These are phyloP conservation scores for Malacoctenus gilli DNA, from an alignment of 2,797 vertebrate genomes.

Conservation along the genomic window DNA sequence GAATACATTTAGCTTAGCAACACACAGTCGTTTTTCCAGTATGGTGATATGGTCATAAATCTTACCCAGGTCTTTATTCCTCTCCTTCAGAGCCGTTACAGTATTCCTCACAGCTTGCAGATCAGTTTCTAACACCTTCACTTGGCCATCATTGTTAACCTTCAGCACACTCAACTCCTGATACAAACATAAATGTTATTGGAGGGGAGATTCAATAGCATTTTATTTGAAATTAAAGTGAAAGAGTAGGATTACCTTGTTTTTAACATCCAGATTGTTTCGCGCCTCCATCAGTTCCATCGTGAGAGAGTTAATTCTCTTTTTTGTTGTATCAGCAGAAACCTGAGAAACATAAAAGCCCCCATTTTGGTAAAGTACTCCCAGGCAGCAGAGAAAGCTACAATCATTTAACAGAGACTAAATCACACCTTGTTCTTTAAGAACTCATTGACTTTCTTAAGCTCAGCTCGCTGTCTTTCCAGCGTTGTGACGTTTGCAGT, in stretches of 20 bases:
- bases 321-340: constrained; percentile 89
- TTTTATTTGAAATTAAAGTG: too few species aligned
- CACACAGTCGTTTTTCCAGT: not conserved
- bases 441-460: constrained; percentile 89
- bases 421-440: constrained; percentile 93
- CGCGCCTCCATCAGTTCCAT: constrained; percentile 91
- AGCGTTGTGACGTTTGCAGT: constrained; percentile 84
- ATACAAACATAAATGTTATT: too few species aligned
- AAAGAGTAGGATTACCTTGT: too few species aligned
- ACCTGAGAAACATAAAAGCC: constrained; percentile 77
- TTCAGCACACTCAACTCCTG: constrained; percentile 83
- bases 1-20: not conserved
- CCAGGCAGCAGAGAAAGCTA: too few species aligned
- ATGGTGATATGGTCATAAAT: not conserved
- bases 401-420: too few species aligned
- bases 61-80: constrained; percentile 81
- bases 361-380: too few species aligned
- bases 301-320: constrained; percentile 88
- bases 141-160: constrained; percentile 75
- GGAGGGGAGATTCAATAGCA: too few species aligned
- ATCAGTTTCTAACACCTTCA: constrained; percentile 76
- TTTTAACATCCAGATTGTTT: constrained; percentile 87
- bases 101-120: constrained; percentile 70
- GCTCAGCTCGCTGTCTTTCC: constrained; percentile 88
- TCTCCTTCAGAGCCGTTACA: constrained; percentile 70